phyloP scores from a whole-genome alignment of 2,888 invertebrate species.

The Clusia tigrina region DNA sequence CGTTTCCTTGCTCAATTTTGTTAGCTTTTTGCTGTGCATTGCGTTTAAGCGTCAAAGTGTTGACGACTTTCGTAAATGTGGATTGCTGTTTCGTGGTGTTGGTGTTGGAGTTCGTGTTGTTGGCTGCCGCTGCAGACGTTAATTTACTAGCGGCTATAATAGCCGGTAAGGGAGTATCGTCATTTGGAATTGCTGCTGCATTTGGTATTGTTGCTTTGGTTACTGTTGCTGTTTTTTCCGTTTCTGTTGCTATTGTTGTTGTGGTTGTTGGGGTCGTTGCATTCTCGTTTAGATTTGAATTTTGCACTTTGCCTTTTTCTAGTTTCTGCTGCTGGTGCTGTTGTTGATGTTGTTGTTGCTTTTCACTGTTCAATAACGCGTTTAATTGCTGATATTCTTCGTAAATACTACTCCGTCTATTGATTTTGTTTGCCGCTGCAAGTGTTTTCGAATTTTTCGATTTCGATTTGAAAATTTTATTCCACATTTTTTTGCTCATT shows the following conservation, averaged over 20 bases:
- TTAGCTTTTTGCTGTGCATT: conserved; percentile 32
- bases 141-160: conserved; percentile 13
- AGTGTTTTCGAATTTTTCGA: conserved; percentile 46
- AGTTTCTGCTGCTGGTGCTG: conserved; percentile 23
- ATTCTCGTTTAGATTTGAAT: conserved; percentile 1
- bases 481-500: conserved; percentile 64
- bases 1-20: conserved; percentile 26
- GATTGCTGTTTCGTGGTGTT: conserved; percentile 36
- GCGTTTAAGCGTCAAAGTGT: conserved; percentile 59
- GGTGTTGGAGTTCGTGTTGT: conserved; percentile 28
- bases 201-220: conserved; percentile 22
- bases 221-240: conserved; percentile 27
- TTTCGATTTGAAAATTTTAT: conserved; percentile 63
- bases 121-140: not conserved
- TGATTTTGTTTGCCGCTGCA: conserved; percentile 37
- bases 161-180: conserved; percentile 57
- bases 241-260: conserved; percentile 14
- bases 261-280: conserved; percentile 11
- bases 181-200: conserved; percentile 7
- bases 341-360: conserved; percentile 29
- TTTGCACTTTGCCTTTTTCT: conserved; percentile 12
- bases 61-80: conserved; percentile 52
- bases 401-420: conserved; percentile 56
- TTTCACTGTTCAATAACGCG: conserved; percentile 43
- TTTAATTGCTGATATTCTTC: conserved; percentile 58